phyloP scores from a whole-genome alignment of 2,113 vertebrate species.

The Takifugu flavidus region DNA sequence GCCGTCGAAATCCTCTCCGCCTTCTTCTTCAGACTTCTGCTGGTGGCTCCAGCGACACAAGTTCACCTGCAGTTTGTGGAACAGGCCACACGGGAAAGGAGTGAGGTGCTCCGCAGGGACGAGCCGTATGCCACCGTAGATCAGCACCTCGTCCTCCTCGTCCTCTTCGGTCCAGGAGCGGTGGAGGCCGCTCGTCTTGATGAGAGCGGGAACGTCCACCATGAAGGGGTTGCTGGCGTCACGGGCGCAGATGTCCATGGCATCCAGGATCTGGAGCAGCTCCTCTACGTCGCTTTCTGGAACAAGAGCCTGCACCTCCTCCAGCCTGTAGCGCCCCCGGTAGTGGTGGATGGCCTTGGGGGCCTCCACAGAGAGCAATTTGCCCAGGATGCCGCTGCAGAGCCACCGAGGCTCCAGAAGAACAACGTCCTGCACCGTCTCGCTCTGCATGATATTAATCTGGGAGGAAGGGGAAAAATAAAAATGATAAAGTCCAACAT shows the following conservation, averaged over 20 bases:
- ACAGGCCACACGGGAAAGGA: constrained; percentile 93
- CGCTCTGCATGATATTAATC: constrained; percentile 99
- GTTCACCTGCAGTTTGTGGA: constrained; percentile 97
- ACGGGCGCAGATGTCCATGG: constrained; percentile 95
- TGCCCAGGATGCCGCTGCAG: constrained; percentile 86
- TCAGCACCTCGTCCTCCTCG: constrained; percentile 72
- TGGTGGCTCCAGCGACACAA: constrained; percentile 96
- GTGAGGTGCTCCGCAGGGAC: constrained; percentile 94
- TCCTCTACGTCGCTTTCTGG: constrained; percentile 92
- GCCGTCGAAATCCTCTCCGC: constrained; percentile 40
- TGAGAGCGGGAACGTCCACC: constrained; percentile 95
- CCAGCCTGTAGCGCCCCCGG: constrained; percentile 91
- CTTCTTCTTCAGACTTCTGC: constrained; percentile 80
- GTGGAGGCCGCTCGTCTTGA: constrained; percentile 91
- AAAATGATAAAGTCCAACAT: background rate
- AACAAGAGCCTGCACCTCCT: constrained; percentile 91
- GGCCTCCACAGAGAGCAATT: constrained; percentile 88
- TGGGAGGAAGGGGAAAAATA: constrained; percentile 48
- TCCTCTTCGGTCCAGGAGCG: constrained; percentile 95
- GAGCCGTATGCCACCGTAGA: constrained; percentile 91
- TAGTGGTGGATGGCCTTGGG: constrained; percentile 97
- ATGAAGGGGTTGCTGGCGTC: constrained; percentile 87
- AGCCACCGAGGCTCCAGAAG: constrained; percentile 96
- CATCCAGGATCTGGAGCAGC: constrained; percentile 92
- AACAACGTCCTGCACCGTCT: constrained; percentile 97